Evolutionary conservation across 2,888 invertebrate genomes (phyloP).

Genomic region (Ernsta delagoae): DNA sequence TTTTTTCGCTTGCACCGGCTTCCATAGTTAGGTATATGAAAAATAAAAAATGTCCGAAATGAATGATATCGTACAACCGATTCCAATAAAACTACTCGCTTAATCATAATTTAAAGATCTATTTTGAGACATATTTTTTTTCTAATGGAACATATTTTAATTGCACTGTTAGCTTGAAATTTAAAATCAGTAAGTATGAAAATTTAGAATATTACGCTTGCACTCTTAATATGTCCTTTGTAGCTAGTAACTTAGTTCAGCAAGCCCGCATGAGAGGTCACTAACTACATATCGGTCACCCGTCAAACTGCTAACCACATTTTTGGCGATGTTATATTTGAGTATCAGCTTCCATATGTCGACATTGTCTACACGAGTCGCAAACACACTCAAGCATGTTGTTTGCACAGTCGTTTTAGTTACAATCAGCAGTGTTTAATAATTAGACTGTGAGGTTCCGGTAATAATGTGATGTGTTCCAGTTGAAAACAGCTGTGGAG

Average conservation of each 20-base stretch:
- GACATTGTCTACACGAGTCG: not conserved
- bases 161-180: no score
- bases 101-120: no score
- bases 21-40: no score
- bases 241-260: not conserved
- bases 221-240: no score
- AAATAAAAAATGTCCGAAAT: no score
- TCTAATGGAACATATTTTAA: no score
- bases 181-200: no score
- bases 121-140: no score
- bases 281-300: not conserved
- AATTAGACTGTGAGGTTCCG: not conserved
- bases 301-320: not conserved
- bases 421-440: not conserved
- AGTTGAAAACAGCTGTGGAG: constrained; percentile 2
- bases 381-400: not conserved
- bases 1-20: no score
- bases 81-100: no score
- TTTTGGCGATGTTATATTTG: not conserved
- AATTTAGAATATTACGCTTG: no score
- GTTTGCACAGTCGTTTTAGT: not conserved
- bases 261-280: not conserved
- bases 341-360: not conserved
- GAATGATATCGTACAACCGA: no score
- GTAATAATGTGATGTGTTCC: not conserved